Evolutionary conservation across 2,797 vertebrate genomes (phyloP).

Genomic region (Simalia tracyae): DNA sequence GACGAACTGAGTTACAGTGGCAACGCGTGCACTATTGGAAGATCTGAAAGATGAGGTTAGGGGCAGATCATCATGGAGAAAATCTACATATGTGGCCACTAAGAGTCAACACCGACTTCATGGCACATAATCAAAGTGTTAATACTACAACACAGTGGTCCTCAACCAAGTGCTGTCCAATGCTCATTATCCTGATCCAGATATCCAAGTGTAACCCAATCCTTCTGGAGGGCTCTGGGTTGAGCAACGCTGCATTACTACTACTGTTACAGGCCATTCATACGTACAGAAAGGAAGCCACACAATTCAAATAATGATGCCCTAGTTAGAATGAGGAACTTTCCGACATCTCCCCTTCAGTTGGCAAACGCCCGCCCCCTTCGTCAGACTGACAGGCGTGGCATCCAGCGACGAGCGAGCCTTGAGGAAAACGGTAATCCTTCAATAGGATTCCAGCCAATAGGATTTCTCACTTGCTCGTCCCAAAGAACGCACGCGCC

Average conservation of each 20-base stretch:
- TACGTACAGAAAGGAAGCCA: neutral
- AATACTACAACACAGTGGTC: neutral
- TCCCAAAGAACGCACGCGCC: neutral
- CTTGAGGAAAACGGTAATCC: neutral
- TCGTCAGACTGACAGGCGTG: neutral
- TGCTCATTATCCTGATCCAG: neutral
- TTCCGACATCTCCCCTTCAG: neutral
- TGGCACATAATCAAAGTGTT: neutral
- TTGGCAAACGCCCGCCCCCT: neutral
- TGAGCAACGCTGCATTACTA: neutral
- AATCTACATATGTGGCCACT: neutral
- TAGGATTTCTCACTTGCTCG: neutral
- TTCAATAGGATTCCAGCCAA: neutral
- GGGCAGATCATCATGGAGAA: neutral
- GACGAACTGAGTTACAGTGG: neutral
- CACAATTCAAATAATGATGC: neutral
- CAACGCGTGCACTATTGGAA: neutral
- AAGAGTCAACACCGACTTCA: neutral
- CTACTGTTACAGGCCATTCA: neutral
- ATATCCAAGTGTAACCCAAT: neutral
- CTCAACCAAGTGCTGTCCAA: neutral
- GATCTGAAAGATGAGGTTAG: neutral
- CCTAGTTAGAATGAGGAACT: neutral
- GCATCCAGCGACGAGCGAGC: neutral
- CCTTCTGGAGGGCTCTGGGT: neutral